phyloP scores from a whole-genome alignment of 1,140 invertebrate genomes.

The Drosophila melanogaster region DNA sequence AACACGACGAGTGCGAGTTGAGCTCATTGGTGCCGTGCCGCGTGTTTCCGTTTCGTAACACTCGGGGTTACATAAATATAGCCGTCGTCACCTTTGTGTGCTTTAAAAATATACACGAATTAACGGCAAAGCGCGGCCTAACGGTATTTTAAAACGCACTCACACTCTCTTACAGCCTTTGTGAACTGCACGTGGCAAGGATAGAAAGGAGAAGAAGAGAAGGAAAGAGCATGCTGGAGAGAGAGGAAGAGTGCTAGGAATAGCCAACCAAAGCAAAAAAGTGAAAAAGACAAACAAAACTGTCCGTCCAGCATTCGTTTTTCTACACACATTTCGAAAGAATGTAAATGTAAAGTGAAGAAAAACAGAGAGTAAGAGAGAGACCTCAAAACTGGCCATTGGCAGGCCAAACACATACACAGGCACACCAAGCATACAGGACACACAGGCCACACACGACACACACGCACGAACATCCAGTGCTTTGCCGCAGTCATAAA shows the following conservation, averaged over 20 bases:
- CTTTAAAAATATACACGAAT: constrained; percentile 46
- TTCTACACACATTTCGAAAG: constrained; percentile 41
- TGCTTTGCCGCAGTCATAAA: constrained; percentile 78
- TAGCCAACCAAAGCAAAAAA: constrained; percentile 38
- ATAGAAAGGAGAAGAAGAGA: neutral
- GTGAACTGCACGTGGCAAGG: constrained; percentile 61
- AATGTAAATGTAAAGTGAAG: constrained; percentile 62
- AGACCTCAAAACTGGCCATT: constrained; percentile 75
- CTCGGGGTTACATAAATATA: constrained; percentile 75
- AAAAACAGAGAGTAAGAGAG: constrained; percentile 48
- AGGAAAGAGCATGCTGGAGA: constrained; percentile 17
- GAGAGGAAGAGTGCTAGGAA: constrained; percentile 40
- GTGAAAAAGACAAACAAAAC: constrained; percentile 51
- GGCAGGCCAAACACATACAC: constrained; percentile 56
- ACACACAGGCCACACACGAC: constrained; percentile 6
- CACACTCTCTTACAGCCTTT: constrained; percentile 27
- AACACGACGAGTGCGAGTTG: constrained; percentile 52
- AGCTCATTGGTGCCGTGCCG: constrained; percentile 71
- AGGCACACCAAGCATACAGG: constrained; percentile 22
- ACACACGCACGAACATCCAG: constrained; percentile 33
- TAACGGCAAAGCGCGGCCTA: constrained; percentile 58
- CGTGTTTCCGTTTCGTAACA: constrained; percentile 80
- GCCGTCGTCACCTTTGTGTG: constrained; percentile 46
- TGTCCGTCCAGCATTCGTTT: constrained; percentile 69
- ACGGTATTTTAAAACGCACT: constrained; percentile 57